A percentile compares a stretch with the other conserved stretches of the same genome.
Evolutionary conservation across 92 coral and sea anemone species (phyloP).

Genomic region (Pocillopora grandis): DNA sequence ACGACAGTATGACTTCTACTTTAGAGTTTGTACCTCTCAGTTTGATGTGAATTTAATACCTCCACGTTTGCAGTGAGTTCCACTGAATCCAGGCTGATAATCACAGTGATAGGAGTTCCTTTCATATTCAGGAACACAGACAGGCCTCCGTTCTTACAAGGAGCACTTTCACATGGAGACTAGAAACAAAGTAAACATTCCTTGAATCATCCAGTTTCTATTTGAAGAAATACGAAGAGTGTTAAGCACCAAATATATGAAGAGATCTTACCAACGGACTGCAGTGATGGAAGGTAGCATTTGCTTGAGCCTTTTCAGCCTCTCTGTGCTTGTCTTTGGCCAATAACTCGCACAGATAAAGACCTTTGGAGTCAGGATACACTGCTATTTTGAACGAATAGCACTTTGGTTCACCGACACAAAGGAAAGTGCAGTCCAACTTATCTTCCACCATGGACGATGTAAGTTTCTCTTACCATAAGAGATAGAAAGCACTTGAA

Average conservation of each 20-base stretch:
- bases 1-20: too few species aligned
- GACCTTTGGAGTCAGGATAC: constrained; percentile 14
- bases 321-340: constrained; percentile 41
- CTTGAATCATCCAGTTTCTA: neutral
- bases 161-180: constrained; percentile 10
- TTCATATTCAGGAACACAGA: constrained; percentile 16
- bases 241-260: neutral
- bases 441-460: neutral
- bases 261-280: neutral
- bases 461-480: neutral
- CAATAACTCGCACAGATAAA: constrained; percentile 26
- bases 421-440: constrained; percentile 7
- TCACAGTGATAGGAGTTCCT: constrained; percentile 1
- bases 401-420: constrained; percentile 20
- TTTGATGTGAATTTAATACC: neutral
- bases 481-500: neutral
- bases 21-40: too few species aligned
- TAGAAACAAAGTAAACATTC: neutral
- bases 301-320: neutral
- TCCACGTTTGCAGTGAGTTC: constrained; percentile 2
- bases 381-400: constrained; percentile 36
- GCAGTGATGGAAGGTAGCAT: constrained; percentile 23
- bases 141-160: constrained; percentile 7
- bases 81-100: neutral
- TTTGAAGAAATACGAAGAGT: neutral